These are phyloP conservation scores for Hylaeus anthracinus DNA, from an alignment of 1,140 invertebrate genomes.

Conservation along the genomic window DNA sequence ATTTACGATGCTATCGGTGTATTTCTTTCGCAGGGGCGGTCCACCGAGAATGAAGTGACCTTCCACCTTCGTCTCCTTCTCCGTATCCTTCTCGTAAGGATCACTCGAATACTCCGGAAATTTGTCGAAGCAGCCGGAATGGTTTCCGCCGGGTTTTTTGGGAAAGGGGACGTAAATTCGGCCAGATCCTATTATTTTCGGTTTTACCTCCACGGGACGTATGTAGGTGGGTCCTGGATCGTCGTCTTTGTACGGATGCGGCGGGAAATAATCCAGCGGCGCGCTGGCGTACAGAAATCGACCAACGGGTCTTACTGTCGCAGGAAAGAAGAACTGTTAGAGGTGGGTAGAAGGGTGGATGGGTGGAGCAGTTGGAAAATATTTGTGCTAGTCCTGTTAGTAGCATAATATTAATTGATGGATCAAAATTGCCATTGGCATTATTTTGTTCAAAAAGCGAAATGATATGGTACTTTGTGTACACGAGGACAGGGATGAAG, in stretches of 20 bases:
- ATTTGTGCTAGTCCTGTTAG: background rate
- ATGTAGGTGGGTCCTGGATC: conserved; percentile 57
- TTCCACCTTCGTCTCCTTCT: conserved; percentile 8
- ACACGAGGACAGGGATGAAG: too few relatives aligned
- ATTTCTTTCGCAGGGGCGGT: conserved; percentile 65
- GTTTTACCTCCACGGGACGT: conserved; percentile 42
- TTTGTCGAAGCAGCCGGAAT: conserved; percentile 71
- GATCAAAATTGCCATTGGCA: too few relatives aligned
- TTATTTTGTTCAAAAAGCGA: too few relatives aligned
- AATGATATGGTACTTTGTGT: too few relatives aligned
- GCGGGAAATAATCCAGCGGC: conserved; percentile 62
- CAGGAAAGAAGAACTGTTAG: background rate
- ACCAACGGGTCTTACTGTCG: background rate
- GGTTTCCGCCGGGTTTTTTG: conserved; percentile 66
- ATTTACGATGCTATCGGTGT: conserved; percentile 71
- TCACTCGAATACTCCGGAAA: conserved; percentile 62
- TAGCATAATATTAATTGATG: too few relatives aligned
- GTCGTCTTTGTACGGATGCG: conserved; percentile 65
- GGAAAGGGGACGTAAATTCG: conserved; percentile 69
- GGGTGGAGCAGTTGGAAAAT: background rate
- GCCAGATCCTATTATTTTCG: conserved; percentile 10
- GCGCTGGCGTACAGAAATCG: conserved; percentile 56
- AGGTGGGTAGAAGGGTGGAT: background rate
- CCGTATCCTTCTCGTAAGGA: conserved; percentile 50
- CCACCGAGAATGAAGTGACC: conserved; percentile 56